Evolutionary conservation across 2,888 invertebrate genomes (phyloP).

Genomic region (Apamea epomidion): DNA sequence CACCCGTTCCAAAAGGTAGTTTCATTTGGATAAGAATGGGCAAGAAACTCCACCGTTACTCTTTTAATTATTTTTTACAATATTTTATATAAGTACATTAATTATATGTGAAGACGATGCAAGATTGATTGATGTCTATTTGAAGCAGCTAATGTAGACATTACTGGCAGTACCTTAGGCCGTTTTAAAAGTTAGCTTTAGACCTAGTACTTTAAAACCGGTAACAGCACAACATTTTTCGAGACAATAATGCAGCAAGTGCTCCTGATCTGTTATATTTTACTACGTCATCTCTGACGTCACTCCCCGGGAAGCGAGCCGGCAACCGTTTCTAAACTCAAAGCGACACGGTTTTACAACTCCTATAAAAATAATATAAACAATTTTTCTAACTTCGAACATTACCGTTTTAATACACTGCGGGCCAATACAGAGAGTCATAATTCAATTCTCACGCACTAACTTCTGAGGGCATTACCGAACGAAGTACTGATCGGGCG

Average conservation of each 20-base stretch:
- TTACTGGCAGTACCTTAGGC: background rate
- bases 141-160: background rate
- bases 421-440: constrained; percentile 59
- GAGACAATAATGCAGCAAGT: constrained; percentile 25
- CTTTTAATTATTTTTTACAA: too few relatives aligned
- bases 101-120: background rate
- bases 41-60: too few relatives aligned
- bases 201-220: background rate
- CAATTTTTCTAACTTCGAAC: constrained; percentile 61
- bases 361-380: constrained; percentile 63
- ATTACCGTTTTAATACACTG: constrained; percentile 62
- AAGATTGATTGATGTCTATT: background rate
- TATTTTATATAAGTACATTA: too few relatives aligned
- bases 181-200: background rate
- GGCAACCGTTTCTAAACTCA: constrained; percentile 20
- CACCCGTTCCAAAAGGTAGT: too few relatives aligned
- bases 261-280: constrained; percentile 35
- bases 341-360: constrained; percentile 50
- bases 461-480: constrained; percentile 57
- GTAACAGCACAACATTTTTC: constrained; percentile 16
- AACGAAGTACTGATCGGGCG: constrained; percentile 71
- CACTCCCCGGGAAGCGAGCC: constrained; percentile 29
- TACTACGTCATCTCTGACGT: constrained; percentile 33
- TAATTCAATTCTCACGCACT: constrained; percentile 59
- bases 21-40: too few relatives aligned